Evolutionary conservation across 2,888 invertebrate species (phyloP).

Genomic region (Ganaspis brasiliensis): DNA sequence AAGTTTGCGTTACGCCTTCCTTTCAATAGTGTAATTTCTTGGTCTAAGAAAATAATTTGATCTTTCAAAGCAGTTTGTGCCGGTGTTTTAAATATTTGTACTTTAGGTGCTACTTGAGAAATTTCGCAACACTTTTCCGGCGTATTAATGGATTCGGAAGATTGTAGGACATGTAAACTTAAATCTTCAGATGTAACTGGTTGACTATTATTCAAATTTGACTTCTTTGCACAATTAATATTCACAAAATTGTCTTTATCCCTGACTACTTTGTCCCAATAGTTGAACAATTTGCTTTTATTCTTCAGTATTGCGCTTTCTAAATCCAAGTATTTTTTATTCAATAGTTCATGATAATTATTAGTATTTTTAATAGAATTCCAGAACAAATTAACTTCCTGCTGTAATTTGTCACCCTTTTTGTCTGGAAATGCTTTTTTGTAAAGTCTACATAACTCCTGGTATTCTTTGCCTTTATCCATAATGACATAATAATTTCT

Average conservation of each 20-base stretch:
- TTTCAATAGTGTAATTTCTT: background rate
- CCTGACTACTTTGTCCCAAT: background rate
- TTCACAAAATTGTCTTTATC: background rate
- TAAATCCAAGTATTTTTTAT: background rate
- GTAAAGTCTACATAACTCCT: background rate
- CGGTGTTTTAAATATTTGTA: background rate
- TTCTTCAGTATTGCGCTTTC: background rate
- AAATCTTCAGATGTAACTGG: background rate
- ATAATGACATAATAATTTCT: background rate
- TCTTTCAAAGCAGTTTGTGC: slow-evolving; percentile 3
- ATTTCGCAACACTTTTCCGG: background rate
- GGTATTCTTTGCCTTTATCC: background rate
- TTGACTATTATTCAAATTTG: background rate
- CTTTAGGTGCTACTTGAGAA: background rate
- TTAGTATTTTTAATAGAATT: background rate
- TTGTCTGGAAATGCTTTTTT: slow-evolving; percentile 3
- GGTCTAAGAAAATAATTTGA: slow-evolving; percentile 1
- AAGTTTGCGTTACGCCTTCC: background rate
- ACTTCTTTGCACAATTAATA: background rate
- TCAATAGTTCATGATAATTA: background rate
- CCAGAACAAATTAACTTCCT: background rate
- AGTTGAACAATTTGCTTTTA: slow-evolving; percentile 1
- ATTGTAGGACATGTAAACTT: background rate
- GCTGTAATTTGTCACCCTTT: background rate
- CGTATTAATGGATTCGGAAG: background rate